Evolutionary conservation across 2,797 vertebrate species (phyloP).

Genomic region (Phylloscopus collybita): DNA sequence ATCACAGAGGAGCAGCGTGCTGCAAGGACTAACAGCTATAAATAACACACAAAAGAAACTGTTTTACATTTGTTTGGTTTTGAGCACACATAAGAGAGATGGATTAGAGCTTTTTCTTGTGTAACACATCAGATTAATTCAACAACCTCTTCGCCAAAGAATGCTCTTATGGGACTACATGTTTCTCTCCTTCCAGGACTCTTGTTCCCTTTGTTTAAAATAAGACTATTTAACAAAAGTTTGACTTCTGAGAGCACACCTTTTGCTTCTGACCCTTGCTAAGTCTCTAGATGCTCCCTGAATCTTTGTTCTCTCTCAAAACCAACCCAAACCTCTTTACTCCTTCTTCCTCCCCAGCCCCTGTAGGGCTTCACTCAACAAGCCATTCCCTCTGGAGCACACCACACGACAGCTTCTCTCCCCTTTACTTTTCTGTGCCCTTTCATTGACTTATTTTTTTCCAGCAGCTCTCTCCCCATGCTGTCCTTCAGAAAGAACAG

Average conservation of each 20-base stretch:
- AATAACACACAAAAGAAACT: slow-evolving; percentile 36
- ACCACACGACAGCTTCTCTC: not conserved
- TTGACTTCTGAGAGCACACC: not conserved
- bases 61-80: slow-evolving; percentile 22
- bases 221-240: not conserved
- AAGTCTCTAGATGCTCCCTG: not conserved
- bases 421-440: not conserved
- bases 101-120: slow-evolving; percentile 2
- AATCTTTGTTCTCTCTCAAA: not conserved
- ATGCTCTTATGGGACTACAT: not conserved
- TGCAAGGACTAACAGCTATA: not conserved
- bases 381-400: not conserved
- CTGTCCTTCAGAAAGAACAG: not conserved
- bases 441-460: not conserved
- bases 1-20: not conserved
- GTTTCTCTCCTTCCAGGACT: not conserved
- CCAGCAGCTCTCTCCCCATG: not conserved
- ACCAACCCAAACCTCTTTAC: not conserved
- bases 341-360: not conserved
- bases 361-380: not conserved
- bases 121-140: slow-evolving; percentile 2
- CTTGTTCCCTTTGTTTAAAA: not conserved
- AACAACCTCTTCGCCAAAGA: not conserved
- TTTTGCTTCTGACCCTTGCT: not conserved
- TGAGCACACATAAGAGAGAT: not conserved